Conservation (phyloP, 1,140 invertebrate species). For the Battus philenor region DNA sequence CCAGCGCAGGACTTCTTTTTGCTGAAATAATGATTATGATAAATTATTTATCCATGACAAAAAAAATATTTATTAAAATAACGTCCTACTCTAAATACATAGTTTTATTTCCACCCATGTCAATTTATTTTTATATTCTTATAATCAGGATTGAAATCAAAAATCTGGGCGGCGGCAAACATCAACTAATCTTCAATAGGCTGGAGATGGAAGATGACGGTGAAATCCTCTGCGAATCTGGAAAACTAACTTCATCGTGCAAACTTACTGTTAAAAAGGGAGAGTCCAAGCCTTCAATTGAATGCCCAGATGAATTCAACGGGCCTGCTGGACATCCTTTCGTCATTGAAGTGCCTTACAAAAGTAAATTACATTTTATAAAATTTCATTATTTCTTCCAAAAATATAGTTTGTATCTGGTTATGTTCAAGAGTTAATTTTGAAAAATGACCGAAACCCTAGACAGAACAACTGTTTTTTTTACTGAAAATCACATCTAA, state of each 20-base stretch:
- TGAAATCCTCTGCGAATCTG: constrained; percentile 90
- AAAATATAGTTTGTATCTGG: no score
- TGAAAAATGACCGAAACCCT: no score
- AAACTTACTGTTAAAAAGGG: constrained; percentile 90
- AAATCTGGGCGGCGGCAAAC: constrained; percentile 93
- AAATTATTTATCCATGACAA: no score
- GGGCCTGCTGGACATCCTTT: constrained; percentile 88
- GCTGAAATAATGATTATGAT: no score
- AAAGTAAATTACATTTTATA: constrained; percentile 86
- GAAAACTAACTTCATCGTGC: constrained; percentile 86
- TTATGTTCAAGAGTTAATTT: no score
- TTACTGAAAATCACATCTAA: no score
- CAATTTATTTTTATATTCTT: background rate
- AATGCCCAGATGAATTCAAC: constrained; percentile 88
- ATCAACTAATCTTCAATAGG: constrained; percentile 91
- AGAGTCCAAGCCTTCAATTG: constrained; percentile 87
- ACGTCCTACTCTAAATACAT: no score
- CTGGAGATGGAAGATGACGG: constrained; percentile 88
- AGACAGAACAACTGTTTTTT: no score
- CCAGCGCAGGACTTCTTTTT: no score
- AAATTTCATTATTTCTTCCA: no score
- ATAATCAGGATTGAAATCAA: constrained; percentile 86
- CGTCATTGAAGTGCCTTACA: constrained; percentile 92
- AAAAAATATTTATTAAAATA: no score
- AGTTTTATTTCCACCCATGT: no score